A percentile compares a stretch with the other conserved stretches of the same genome.
phyloP scores from a whole-genome alignment of 2,888 invertebrate species.

The Geotrupes spiniger region DNA sequence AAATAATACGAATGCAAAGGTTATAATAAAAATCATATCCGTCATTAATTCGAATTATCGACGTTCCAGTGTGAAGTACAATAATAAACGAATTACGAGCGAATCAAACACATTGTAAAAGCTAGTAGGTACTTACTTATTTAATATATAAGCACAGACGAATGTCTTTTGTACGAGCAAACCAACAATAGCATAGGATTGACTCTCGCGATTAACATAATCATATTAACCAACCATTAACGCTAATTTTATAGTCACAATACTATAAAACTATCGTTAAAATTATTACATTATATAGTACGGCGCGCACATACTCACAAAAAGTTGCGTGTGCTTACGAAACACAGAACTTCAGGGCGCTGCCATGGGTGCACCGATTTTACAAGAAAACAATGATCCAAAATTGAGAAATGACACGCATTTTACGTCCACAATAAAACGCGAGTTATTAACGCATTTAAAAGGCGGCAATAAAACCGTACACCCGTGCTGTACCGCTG shows the following conservation, averaged over 20 bases:
- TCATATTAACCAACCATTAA: conserved; percentile 4
- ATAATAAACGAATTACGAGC: background rate
- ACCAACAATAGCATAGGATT: background rate
- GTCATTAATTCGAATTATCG: too few relatives aligned
- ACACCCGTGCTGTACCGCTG: conserved; percentile 24
- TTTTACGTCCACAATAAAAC: conserved; percentile 27
- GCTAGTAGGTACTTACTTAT: background rate
- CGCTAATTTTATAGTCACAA: background rate
- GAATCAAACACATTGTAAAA: conserved; percentile 1
- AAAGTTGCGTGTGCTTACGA: too few relatives aligned
- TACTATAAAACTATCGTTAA: conserved; percentile 7
- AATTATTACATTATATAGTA: conserved; percentile 1
- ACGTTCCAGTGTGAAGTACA: too few relatives aligned
- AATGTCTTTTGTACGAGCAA: conserved; percentile 1
- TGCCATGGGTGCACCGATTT: background rate
- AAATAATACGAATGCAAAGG: too few relatives aligned
- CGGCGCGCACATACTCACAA: background rate
- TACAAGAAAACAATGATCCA: conserved; percentile 21
- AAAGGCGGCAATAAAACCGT: conserved; percentile 29
- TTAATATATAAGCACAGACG: background rate
- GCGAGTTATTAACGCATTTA: conserved; percentile 31
- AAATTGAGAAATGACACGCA: conserved; percentile 25
- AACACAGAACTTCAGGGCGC: background rate
- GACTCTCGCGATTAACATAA: conserved; percentile 2
- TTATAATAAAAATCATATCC: too few relatives aligned